Percentiles rank a stretch among this genome's conserved stretches.
phyloP scores from a whole-genome alignment of 2,113 vertebrate species.

The Misgurnus anguillicaudatus region DNA sequence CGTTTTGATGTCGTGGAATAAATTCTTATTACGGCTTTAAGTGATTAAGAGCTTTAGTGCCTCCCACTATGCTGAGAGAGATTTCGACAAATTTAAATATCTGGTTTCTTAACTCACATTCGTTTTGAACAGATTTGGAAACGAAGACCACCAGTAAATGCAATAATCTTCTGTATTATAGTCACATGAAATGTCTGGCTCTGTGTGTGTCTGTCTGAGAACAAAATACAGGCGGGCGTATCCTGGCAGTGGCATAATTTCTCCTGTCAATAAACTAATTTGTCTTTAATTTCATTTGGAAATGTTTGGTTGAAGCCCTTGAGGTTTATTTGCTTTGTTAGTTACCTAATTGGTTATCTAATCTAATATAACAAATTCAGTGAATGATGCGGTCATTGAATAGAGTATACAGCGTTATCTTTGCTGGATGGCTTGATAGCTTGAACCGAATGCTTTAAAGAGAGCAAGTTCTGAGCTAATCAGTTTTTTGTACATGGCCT shows the following conservation, averaged over 20 bases:
- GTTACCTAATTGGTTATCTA: constrained; percentile 76
- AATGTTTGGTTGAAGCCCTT: constrained; percentile 66
- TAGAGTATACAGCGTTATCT: constrained; percentile 58
- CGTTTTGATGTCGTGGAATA: constrained; percentile 20
- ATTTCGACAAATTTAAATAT: constrained; percentile 28
- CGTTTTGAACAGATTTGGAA: constrained; percentile 28
- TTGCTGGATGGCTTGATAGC: constrained; percentile 56
- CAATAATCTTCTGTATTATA: constrained; percentile 25
- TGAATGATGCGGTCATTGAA: constrained; percentile 65
- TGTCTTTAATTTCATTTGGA: constrained; percentile 68
- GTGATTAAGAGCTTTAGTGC: constrained; percentile 40
- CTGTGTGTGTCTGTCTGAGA: constrained; percentile 40
- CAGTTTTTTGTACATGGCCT: constrained; percentile 52
- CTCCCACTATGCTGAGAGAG: constrained; percentile 29
- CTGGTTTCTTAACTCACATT: constrained; percentile 29
- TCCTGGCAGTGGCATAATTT: constrained; percentile 62
- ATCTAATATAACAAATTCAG: constrained; percentile 74
- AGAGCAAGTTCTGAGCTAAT: constrained; percentile 57
- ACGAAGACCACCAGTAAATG: constrained; percentile 16
- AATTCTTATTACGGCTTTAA: constrained; percentile 18
- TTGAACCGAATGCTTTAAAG: constrained; percentile 59
- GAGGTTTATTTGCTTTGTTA: constrained; percentile 75
- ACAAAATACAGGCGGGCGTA: constrained; percentile 52
- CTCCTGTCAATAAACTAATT: constrained; percentile 72
- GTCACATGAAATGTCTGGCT: constrained; percentile 1